These are phyloP conservation scores for Bugulina stolonifera DNA, from an alignment of 2,888 invertebrate species.

Conservation along the genomic window DNA sequence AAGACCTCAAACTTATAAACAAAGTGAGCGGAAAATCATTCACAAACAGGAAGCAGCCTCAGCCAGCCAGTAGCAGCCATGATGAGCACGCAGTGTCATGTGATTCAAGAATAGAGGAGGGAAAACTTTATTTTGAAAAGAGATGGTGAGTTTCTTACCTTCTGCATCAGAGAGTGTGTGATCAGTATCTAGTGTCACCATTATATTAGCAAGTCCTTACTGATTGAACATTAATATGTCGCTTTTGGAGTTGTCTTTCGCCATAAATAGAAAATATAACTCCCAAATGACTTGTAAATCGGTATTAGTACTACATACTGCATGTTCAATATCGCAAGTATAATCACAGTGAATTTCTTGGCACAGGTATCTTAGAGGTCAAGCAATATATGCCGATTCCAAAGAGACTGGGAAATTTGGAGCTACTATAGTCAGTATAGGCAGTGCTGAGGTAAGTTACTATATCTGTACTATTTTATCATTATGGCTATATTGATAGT, in stretches of 20 bases:
- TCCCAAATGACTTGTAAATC: too few species aligned
- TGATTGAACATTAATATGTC: too few species aligned
- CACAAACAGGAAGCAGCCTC: constrained; percentile 36
- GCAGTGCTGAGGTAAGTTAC: constrained; percentile 76
- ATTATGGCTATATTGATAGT: too few species aligned
- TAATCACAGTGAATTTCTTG: too few species aligned
- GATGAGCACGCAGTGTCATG: constrained; percentile 25
- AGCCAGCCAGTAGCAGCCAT: neutral
- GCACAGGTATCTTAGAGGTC: constrained; percentile 83
- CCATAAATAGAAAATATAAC: too few species aligned
- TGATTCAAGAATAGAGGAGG: constrained; percentile 88
- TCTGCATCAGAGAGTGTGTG: too few species aligned
- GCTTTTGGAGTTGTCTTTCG: too few species aligned
- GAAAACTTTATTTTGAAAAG: constrained; percentile 84
- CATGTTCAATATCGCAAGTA: too few species aligned
- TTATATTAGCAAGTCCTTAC: too few species aligned
- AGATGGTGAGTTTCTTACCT: constrained; percentile 63
- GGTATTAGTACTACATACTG: too few species aligned
- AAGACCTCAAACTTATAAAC: constrained; percentile 74
- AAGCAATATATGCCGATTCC: constrained; percentile 84
- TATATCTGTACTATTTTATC: too few species aligned
- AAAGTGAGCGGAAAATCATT: constrained; percentile 52
- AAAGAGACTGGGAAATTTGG: constrained; percentile 77
- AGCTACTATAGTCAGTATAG: constrained; percentile 83
- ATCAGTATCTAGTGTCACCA: too few species aligned